These are phyloP conservation scores for Vanessa atalanta DNA, from an alignment of 1,140 invertebrate genomes.

Conservation along the genomic window DNA sequence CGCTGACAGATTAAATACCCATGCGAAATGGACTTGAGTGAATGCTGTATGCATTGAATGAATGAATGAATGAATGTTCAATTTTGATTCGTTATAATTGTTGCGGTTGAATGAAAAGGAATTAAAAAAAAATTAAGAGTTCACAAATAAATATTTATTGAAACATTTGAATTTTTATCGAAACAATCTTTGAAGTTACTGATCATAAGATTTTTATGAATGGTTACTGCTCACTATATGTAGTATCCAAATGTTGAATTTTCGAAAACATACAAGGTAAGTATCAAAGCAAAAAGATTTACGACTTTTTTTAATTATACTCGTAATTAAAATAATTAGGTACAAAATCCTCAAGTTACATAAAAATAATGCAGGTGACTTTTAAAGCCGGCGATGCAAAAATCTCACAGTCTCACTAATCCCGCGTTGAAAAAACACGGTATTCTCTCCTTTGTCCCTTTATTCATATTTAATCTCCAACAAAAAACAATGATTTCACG, in stretches of 20 bases:
- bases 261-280: too few relatives aligned
- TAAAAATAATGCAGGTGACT: neutral
- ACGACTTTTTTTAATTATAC: too few relatives aligned
- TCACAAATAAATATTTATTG: too few relatives aligned
- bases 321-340: slow-evolving; percentile 1
- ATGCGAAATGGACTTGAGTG: neutral
- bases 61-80: neutral
- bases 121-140: too few relatives aligned
- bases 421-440: slow-evolving; percentile 57
- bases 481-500: slow-evolving; percentile 80
- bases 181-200: too few relatives aligned
- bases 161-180: too few relatives aligned
- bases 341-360: neutral
- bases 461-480: slow-evolving; percentile 77
- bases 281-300: too few relatives aligned
- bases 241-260: too few relatives aligned
- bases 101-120: neutral
- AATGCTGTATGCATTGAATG: neutral
- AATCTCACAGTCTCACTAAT: slow-evolving; percentile 48
- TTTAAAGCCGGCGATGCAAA: slow-evolving; percentile 16
- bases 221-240: too few relatives aligned
- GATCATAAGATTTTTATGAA: too few relatives aligned
- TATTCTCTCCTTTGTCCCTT: slow-evolving; percentile 70
- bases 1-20: slow-evolving; percentile 10
- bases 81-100: neutral